Conservation (phyloP, 2,113 vertebrate species). For the Sturnira hondurensis region DNA sequence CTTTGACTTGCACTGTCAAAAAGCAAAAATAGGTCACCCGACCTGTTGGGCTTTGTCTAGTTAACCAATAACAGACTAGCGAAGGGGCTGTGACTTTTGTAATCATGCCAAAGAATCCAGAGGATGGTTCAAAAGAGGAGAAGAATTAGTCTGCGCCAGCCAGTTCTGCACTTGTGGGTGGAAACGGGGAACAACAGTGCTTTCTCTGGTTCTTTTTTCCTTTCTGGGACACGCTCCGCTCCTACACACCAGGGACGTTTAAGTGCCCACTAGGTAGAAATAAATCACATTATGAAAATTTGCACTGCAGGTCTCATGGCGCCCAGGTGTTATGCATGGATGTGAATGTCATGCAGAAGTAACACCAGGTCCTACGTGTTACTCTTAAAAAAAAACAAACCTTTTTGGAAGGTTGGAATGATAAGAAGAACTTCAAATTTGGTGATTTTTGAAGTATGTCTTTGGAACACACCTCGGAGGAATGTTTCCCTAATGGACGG, state of each 20-base stretch:
- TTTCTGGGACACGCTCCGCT: conserved; percentile 72
- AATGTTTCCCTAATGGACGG: not conserved
- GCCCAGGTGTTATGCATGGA: conserved; percentile 65
- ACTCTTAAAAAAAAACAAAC: not conserved
- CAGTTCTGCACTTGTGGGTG: conserved; percentile 49
- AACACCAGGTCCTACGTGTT: conserved; percentile 57
- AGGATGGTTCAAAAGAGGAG: conserved; percentile 54
- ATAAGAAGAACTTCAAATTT: conserved; percentile 8
- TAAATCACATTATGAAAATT: conserved; percentile 83
- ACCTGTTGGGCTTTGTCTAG: conserved; percentile 83
- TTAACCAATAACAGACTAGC: conserved; percentile 81
- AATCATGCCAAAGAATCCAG: not conserved
- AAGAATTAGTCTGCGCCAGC: not conserved
- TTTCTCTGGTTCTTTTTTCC: conserved; percentile 76
- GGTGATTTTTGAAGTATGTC: not conserved
- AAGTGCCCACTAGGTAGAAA: conserved; percentile 80
- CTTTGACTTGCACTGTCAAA: conserved; percentile 84
- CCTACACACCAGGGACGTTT: conserved; percentile 76
- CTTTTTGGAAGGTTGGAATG: not conserved
- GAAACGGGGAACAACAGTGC: not conserved
- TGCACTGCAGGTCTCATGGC: conserved; percentile 71
- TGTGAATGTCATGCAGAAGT: conserved; percentile 72
- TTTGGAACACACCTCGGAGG: not conserved
- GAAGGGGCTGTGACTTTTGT: conserved; percentile 53
- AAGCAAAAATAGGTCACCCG: conserved; percentile 82